Base-by-base conservation (phyloP, 2,888 invertebrate species). In the Creontiades dilutus region DNA sequence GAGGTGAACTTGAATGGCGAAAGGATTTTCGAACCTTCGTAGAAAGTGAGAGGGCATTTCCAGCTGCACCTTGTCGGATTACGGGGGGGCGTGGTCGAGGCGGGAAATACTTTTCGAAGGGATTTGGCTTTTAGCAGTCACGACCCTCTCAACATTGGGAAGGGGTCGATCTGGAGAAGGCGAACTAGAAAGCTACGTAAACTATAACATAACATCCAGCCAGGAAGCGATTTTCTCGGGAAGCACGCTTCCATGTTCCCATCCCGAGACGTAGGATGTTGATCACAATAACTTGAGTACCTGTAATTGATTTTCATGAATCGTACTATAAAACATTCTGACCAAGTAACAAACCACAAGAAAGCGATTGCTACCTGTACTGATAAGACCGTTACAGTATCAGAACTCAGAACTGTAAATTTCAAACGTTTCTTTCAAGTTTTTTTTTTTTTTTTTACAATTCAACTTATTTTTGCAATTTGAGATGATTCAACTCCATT, bases 121-220 rank as follows among this genome's bases (percentile, higher is more conserved):
- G 78, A 46, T 78, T 78, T 78, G 78, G 78, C 78, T 78, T 78
- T 47, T 47, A 78, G 78, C 78, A 78, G 78, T 78, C 78, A 78
- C 78, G 78, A 78, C 78, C 46, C 37, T n/a, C 47, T 4, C 23
- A 68, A 68, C 68, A 68, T 14, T 37, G 37, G 16, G 27, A 37
- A 37, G 37, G 78, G 47, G 46, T 78, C 78, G 78, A 78, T 78
- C 46, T 78, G 78, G 46, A 78, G 37, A 46, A 78, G 78, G 78
- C 78, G 16, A 78, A 78, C 78, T 78, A 78, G 78, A 78, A 78
- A 78, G 78, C 46, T 46, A 78, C 78, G 78, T 47, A 46, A 78
- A 78, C 78, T 78, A 78, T 78, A 78, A 78, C 78, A 78, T 78
- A 78, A 78, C 78, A 68, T 78, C n/a, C 37, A 78, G 46, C 78